These are phyloP conservation scores for Ridgeia piscesae DNA, from an alignment of 1,140 invertebrate species.

Conservation along the genomic window DNA sequence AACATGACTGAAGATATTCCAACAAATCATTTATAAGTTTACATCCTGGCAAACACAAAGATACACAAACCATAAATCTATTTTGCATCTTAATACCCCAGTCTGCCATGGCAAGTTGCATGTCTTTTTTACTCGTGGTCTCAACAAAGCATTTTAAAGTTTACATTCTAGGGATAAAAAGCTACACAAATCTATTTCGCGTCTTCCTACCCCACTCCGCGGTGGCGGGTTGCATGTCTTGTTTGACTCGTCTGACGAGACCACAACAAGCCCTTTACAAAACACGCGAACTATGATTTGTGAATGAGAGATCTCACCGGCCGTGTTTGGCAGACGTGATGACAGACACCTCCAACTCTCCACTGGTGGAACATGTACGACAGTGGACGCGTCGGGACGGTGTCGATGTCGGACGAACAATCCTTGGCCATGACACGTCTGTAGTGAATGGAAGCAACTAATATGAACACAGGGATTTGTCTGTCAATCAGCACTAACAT, in stretches of 20 bases:
- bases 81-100: too few relatives aligned
- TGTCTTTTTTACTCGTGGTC: too few relatives aligned
- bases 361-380: slow-evolving; percentile 73
- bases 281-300: background rate
- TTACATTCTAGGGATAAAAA: too few relatives aligned
- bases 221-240: background rate
- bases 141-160: too few relatives aligned
- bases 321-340: slow-evolving; percentile 61
- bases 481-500: background rate
- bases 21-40: too few relatives aligned
- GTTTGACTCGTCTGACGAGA: background rate
- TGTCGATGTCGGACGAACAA: slow-evolving; percentile 70
- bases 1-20: too few relatives aligned
- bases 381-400: slow-evolving; percentile 74
- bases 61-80: too few relatives aligned
- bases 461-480: too few relatives aligned
- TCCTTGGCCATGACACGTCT: slow-evolving; percentile 72
- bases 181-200: too few relatives aligned
- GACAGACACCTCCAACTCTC: slow-evolving; percentile 74
- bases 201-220: too few relatives aligned
- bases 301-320: background rate
- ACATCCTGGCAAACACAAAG: too few relatives aligned
- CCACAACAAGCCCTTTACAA: background rate
- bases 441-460: slow-evolving; percentile 5
- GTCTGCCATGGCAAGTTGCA: too few relatives aligned